Conservation (phyloP, 92 coral and sea anemone genomes). For the Hydrozoanthus gracilis region DNA sequence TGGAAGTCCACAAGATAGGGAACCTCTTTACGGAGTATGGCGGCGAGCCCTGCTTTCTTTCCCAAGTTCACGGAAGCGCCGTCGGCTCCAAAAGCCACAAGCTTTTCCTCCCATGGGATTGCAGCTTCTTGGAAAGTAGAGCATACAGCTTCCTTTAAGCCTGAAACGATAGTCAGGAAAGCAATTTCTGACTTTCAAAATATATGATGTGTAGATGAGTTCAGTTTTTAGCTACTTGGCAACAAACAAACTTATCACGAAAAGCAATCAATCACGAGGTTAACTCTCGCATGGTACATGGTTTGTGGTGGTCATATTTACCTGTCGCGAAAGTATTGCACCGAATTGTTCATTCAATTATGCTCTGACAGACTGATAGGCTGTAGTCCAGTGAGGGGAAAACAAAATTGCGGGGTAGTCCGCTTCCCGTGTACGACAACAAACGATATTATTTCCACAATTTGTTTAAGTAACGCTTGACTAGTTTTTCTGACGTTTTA, state of each 20-base stretch:
- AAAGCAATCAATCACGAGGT: constrained; percentile 25
- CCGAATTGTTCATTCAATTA: constrained; percentile 10
- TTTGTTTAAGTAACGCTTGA: constrained; percentile 20
- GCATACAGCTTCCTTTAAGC: constrained; percentile 51
- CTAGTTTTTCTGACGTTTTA: constrained; percentile 27
- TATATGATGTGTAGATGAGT: constrained; percentile 12
- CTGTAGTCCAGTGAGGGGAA: constrained; percentile 28
- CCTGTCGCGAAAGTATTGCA: constrained; percentile 12
- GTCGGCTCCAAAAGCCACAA: constrained; percentile 63
- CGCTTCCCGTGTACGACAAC: constrained; percentile 1
- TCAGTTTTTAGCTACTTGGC: constrained; percentile 19
- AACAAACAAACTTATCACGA: constrained; percentile 32
- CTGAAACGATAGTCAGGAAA: constrained; percentile 47
- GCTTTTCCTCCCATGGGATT: constrained; percentile 46
- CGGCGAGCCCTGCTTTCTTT: constrained; percentile 48
- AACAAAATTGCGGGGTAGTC: constrained; percentile 30
- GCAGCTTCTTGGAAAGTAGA: constrained; percentile 57
- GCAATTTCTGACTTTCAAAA: constrained; percentile 32
- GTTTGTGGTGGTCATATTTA: constrained; percentile 29
- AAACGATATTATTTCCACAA: constrained; percentile 19
- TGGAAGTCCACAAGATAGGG: too few relatives aligned
- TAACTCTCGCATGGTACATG: constrained; percentile 7
- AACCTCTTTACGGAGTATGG: constrained; percentile 14
- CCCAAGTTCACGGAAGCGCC: constrained; percentile 57
- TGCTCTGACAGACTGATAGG: constrained; percentile 31